Evolutionary conservation across 2,113 vertebrate genomes (phyloP).

Genomic region (Sprattus sprattus): DNA sequence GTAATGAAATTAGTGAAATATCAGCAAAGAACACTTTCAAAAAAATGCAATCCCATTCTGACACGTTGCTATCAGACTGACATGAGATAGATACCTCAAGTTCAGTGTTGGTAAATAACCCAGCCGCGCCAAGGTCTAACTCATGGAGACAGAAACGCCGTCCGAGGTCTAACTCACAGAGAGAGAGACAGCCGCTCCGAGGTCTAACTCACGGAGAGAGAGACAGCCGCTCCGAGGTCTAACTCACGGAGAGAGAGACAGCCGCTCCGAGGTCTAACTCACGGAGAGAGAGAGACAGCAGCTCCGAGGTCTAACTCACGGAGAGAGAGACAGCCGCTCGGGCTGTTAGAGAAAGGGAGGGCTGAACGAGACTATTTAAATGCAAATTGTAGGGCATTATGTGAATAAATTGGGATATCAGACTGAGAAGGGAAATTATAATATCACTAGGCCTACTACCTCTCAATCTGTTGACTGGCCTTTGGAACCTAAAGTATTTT

Average conservation of each 20-base stretch:
- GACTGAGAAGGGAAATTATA: constrained; percentile 32
- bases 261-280: not conserved
- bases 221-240: too few relatives aligned
- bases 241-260: too few relatives aligned
- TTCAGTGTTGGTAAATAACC: constrained; percentile 8
- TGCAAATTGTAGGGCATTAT: constrained; percentile 51
- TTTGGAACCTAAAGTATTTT: not conserved
- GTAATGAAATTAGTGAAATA: not conserved
- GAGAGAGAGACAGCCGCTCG: not conserved
- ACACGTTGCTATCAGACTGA: not conserved
- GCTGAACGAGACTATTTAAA: constrained; percentile 51
- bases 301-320: too few relatives aligned
- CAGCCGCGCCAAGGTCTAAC: not conserved
- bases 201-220: too few relatives aligned
- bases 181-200: not conserved
- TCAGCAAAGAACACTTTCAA: not conserved
- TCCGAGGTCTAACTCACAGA: too few relatives aligned
- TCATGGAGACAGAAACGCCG: too few relatives aligned
- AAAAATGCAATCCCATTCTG: not conserved
- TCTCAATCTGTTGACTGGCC: constrained; percentile 17
- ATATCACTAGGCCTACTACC: constrained; percentile 32
- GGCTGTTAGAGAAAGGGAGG: constrained; percentile 1
- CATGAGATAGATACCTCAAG: not conserved
- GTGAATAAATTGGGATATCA: constrained; percentile 35
- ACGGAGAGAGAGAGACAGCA: too few relatives aligned